These are phyloP conservation scores for Standfussiana lucernea DNA, from an alignment of 2,888 invertebrate species.

Conservation along the genomic window DNA sequence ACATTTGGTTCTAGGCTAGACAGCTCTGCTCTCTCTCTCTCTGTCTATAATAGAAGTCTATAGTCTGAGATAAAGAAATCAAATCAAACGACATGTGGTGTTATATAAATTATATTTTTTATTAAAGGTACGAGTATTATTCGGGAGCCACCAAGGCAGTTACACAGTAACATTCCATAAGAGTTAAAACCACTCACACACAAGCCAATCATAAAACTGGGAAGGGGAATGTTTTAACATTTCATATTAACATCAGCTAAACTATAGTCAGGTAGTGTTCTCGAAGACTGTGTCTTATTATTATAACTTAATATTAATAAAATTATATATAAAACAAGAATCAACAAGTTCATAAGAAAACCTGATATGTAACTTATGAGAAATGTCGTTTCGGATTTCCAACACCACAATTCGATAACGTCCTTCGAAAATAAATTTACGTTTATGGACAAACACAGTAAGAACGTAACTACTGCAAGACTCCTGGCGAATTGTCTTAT, in stretches of 20 bases:
- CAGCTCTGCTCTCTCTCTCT: background rate
- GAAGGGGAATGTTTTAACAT: constrained; percentile 44
- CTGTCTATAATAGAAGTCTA: background rate
- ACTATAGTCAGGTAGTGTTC: constrained; percentile 75
- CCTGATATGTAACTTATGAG: constrained; percentile 80
- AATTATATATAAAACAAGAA: constrained; percentile 80
- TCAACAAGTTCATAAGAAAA: constrained; percentile 80
- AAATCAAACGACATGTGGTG: constrained; percentile 42
- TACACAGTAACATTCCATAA: constrained; percentile 40
- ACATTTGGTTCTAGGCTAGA: background rate
- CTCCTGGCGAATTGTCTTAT: constrained; percentile 83
- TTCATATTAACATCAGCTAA: constrained; percentile 65
- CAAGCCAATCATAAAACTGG: constrained; percentile 35
- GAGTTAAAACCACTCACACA: constrained; percentile 32
- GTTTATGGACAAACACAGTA: constrained; percentile 83
- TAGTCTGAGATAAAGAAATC: background rate
- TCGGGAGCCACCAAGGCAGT: constrained; percentile 11
- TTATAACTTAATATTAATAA: constrained; percentile 79
- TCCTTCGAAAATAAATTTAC: constrained; percentile 84
- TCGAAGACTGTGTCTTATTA: constrained; percentile 73
- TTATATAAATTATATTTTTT: constrained; percentile 54
- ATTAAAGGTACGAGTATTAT: constrained; percentile 28
- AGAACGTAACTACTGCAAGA: constrained; percentile 83
- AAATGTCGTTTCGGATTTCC: constrained; percentile 72
- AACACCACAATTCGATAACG: constrained; percentile 81